Percentiles rank a stretch among this genome's conserved stretches.
Evolutionary conservation across 2,113 vertebrate species (phyloP).

Genomic region (Pachycephala philippinensis): DNA sequence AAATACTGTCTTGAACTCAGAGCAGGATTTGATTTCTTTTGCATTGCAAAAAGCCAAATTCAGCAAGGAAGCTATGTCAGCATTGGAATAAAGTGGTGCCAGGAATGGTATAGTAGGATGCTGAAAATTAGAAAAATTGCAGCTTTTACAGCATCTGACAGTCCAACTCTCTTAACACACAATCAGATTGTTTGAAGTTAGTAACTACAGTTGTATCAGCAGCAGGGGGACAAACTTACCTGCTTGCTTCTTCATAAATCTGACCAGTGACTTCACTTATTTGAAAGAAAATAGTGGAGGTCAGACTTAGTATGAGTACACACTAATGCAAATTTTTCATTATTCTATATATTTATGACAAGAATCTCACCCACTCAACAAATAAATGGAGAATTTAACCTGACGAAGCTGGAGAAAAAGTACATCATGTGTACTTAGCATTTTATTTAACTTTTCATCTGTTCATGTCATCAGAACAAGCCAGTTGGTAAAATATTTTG

Average conservation of each 20-base stretch:
- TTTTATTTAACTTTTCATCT: neutral
- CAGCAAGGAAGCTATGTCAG: neutral
- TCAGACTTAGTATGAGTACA: neutral
- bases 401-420: neutral
- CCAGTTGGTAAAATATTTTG: neutral
- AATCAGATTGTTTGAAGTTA: neutral
- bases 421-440: rapidly evolving
- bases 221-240: neutral
- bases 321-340: neutral
- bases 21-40: neutral
- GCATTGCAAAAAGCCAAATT: neutral
- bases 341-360: neutral
- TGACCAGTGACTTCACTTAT: neutral
- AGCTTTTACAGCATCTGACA: neutral
- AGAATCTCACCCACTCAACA: neutral
- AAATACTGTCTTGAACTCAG: neutral
- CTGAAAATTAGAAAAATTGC: neutral
- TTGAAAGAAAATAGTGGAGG: neutral
- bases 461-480: neutral
- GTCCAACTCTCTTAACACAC: neutral
- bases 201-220: neutral
- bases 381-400: neutral
- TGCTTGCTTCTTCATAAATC: neutral
- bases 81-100: neutral
- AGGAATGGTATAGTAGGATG: neutral